phyloP scores from a whole-genome alignment of 2,113 vertebrate genomes.

The Bubo bubo region DNA sequence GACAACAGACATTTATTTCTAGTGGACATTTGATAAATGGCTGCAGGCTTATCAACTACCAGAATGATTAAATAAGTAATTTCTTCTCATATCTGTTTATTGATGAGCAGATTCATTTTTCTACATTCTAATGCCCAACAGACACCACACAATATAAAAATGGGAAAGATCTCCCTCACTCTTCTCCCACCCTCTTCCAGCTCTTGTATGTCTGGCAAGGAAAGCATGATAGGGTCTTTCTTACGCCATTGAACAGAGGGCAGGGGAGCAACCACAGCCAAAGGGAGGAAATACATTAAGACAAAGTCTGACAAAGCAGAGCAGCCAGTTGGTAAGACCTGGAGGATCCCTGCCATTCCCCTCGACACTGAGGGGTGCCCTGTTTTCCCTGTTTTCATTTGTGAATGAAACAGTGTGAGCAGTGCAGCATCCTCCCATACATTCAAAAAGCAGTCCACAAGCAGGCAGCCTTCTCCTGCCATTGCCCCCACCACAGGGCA shows the following conservation, averaged over 20 bases:
- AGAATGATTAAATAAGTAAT: conserved; percentile 11
- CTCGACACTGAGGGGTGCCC: not conserved
- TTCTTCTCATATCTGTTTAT: not conserved
- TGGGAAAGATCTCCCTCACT: not conserved
- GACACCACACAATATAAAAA: not conserved
- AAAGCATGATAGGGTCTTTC: not conserved
- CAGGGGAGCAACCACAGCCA: not conserved
- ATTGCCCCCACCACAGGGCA: not conserved
- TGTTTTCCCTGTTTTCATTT: not conserved
- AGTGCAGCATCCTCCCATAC: not conserved
- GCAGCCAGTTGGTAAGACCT: not conserved
- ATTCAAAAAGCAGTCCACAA: not conserved
- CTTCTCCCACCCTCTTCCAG: not conserved
- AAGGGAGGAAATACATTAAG: not conserved
- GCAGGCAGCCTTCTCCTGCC: not conserved
- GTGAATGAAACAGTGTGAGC: not conserved
- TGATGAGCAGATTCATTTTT: not conserved
- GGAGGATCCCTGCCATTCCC: not conserved
- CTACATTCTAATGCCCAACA: not conserved
- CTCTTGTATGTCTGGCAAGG: not conserved
- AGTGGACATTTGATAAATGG: conserved; percentile 26
- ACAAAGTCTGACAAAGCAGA: not conserved
- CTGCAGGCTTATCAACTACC: conserved; percentile 32
- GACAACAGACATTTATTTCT: conserved; percentile 28
- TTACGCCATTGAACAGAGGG: not conserved